Base-by-base conservation (phyloP, 2,888 invertebrate species). In the Cerastoderma edule region DNA sequence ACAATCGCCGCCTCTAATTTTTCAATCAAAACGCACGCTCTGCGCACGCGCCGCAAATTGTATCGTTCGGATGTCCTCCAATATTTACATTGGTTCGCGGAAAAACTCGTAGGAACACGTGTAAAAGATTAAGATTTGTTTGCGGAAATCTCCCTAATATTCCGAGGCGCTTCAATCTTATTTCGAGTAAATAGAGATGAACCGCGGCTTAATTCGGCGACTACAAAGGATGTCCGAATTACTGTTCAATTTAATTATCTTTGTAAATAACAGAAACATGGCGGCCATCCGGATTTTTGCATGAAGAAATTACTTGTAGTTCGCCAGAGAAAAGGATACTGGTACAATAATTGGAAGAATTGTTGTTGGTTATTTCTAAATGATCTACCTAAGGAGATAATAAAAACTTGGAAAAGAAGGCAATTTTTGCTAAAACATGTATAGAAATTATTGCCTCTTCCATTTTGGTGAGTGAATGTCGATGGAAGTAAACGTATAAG, bases 181-280 rank as follows among this genome's bases (percentile, higher is more conserved):
- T 67, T 66, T 35, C 72, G 64, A 67, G 67, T 66, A 75, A 75
- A 78, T 69, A 72, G 67, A 54, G 65, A 70, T 74, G 75, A 67
- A 64, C 75, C 70, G 50, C 50, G 72, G 72, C 72, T 78, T 78
- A 81, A 81, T 81, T 75, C 72, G 80, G 70, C 65, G 57, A 44
- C 35, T 27, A 78, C 80, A 81, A 81, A 72, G 63, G 70, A 44
- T 54, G 33, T 63, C 64, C 68, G 77, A 70, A 81, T 81, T 72
- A 77, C 63, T 81, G 75, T 75, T 75, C 75, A 69, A 81, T 81
- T 81, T 81, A 81, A 81, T 81, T 81, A 81, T 81, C 80, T 77
- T 65, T 69, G 77, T 75, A 78, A 81, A 81, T 70, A 81, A 48
- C 28, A 54, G 33, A 33, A 67, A 70, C 57, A 66, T 63, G 65